A percentile compares a stretch with the other conserved stretches of the same genome.
These are phyloP conservation scores for Sinocyclocheilus maitianheensis DNA, from an alignment of 2,113 vertebrate species.

Conservation along the genomic window DNA sequence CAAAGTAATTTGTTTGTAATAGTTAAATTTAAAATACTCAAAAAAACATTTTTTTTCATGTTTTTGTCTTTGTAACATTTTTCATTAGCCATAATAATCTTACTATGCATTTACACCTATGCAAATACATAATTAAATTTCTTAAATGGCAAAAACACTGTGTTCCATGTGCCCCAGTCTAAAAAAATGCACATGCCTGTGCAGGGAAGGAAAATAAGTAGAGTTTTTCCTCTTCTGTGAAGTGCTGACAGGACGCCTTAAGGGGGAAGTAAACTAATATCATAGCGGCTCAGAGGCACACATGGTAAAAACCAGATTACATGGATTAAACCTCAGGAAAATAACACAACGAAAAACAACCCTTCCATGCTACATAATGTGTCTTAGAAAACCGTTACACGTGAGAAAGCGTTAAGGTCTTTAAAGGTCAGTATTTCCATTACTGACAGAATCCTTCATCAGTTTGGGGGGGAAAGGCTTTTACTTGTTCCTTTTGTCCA, in stretches of 20 bases:
- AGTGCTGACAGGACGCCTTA: conserved; percentile 25
- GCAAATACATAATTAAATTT: background rate
- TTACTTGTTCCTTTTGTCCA: background rate
- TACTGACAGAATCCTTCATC: background rate
- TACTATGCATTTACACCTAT: background rate
- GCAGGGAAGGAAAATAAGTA: background rate
- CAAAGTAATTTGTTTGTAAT: background rate
- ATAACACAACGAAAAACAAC: conserved; percentile 28
- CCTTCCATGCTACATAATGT: background rate
- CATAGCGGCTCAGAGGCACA: conserved; percentile 5
- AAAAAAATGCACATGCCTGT: background rate
- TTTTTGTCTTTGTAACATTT: background rate
- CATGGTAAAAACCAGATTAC: conserved; percentile 42
- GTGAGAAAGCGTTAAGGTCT: background rate
- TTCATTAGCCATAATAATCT: background rate
- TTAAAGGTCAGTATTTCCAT: background rate
- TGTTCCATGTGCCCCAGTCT: background rate
- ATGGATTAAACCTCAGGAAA: conserved; percentile 16
- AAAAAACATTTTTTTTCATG: too few relatives aligned
- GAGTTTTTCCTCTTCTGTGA: background rate
- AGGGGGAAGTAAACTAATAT: conserved; percentile 1
- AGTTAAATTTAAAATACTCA: background rate
- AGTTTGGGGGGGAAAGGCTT: background rate
- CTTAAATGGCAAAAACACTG: background rate
- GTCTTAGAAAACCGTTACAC: conserved; percentile 37